Base-by-base conservation (phyloP, 1,140 invertebrate species). In the Euwallacea similis region DNA sequence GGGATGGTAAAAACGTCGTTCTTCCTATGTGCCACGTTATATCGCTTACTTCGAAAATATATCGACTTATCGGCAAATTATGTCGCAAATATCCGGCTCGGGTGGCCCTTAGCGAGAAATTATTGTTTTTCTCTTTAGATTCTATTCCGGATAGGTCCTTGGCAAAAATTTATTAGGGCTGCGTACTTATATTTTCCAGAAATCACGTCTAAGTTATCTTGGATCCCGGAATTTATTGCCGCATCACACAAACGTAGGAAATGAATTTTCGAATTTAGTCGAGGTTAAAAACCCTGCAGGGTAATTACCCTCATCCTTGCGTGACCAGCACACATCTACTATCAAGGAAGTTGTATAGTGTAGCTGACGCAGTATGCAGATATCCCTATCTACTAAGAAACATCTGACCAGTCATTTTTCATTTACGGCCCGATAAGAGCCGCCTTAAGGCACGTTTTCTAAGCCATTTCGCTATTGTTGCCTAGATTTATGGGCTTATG, bases 1-100 rank as follows among this genome's bases (percentile, higher is more conserved):
- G 56, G 76, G 77, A 76, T 42, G 46, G 55, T 61, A 69, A 69
- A 69, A 69, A 42, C 67, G 43, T 61, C 67, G 33, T 66, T 61
- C 65, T 69, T 62, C 71, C 50, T 62, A 60, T 66, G 44, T 66
- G 64, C 70, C 63, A 72, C 62, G 53, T 72, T 60, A 72, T 62
- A 72, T 53, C n/a, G 58, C 62, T 66, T 66, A 66, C 56, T 59
- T 41, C 70, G 42, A 62, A 58, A 53, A 66, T 59, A 72, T 60
- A 72, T 66, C 43, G 56, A 50, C 56, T 56, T 47, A 66, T 64
- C 69, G 63, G 43, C 55, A 67, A 66, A 56, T 66, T 66, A 61
- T 62, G 63, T 65, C 63, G 21, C 69, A 9, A 63, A 65, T 67
- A 43, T 64, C 55, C 53, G 47, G 66, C 46, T 63, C 66, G 42